Base-by-base conservation (phyloP, 2,888 invertebrate genomes). In the Callyntrura sp. region DNA sequence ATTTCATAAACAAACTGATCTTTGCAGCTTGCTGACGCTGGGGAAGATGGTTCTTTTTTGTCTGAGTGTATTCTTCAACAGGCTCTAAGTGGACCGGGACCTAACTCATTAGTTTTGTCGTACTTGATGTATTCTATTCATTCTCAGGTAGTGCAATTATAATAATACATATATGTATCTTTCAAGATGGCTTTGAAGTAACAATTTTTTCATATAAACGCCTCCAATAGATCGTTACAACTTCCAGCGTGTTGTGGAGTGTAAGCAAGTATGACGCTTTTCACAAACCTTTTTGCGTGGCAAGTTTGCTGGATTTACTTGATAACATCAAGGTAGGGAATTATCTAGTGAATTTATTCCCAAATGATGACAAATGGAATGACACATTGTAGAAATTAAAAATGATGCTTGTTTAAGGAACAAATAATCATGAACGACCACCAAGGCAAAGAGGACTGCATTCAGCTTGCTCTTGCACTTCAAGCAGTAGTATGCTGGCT, bases 21-120 rank as follows among this genome's bases (percentile, higher is more conserved):
- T 60, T 85, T 86, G 17, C 57, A 92, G 92, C 86, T 92, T 11
- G 82, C 93, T 70, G 93, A 94, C 76, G 93, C 93, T 6, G 93
- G 93, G 57, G 93, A 94, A 0, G 94, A 94, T 93, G 94, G 94
- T 3, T 94, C 94, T 55, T 94, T 94, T 95, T 95, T 98, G 93
- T 98, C 98, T 65, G 98, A 99, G 94, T 98, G 98, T 94, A 97
- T 99, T 93, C 95, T 99, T 25, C 98, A 98, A 94, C 98, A 99
- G 95, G 98, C 98, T 0, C 96, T 98, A 93, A 97, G 98, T 57
- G 99, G 99, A 43, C 97, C 98, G 43, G 98, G 98, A 35, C 98
- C 98, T 0, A 99, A 99, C 95, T 96, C 97, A 94, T 95, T 99
- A 92, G 97, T 98, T 57, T 95, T 99, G 92, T 98, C 98, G 14